phyloP scores from a whole-genome alignment of 2,797 vertebrate species.

The Oreochromis mossambicus region DNA sequence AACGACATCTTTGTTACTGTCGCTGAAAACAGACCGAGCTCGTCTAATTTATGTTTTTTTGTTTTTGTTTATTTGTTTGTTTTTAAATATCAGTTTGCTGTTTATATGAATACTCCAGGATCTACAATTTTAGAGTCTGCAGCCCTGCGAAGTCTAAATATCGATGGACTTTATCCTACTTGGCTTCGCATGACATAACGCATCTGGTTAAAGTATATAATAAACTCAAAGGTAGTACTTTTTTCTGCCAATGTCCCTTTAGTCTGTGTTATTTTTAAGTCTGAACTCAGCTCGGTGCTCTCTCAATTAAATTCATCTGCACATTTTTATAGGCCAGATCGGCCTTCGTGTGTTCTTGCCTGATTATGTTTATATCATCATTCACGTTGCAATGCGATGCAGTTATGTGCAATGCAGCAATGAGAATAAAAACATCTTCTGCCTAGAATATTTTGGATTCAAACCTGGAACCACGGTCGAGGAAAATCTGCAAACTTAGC shows the following conservation, averaged over 20 bases:
- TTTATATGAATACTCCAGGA: background rate
- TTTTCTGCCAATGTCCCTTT: background rate
- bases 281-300: background rate
- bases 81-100: background rate
- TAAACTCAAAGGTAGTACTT: background rate
- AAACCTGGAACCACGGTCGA: conserved; percentile 27
- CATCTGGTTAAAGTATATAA: background rate
- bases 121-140: background rate
- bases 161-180: background rate
- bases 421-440: background rate
- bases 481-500: conserved; percentile 69
- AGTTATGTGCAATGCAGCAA: background rate
- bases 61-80: background rate
- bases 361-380: background rate
- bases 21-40: background rate
- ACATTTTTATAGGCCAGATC: background rate
- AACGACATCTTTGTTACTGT: background rate
- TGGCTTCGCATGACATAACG: background rate
- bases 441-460: background rate
- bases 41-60: background rate
- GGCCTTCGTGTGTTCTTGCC: background rate
- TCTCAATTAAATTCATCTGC: background rate
- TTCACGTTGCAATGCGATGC: background rate
- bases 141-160: background rate
- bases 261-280: background rate